Conservation (phyloP, 2,113 vertebrate species). For the Brachirus orientalis region DNA sequence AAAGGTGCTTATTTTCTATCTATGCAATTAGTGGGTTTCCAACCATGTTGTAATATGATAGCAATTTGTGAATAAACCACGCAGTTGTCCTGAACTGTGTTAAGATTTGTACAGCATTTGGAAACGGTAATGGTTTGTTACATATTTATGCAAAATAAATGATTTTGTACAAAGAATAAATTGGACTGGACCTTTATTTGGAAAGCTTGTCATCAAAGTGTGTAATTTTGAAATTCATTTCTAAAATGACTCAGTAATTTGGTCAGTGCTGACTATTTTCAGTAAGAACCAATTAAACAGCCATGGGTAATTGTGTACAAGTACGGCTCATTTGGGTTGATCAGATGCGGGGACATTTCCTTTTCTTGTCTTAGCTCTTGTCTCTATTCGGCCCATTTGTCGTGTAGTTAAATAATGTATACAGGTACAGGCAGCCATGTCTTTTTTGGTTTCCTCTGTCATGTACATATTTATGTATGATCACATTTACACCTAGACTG, state of each 20-base stretch:
- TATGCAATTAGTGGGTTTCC: constrained; percentile 79
- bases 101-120: constrained; percentile 61
- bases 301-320: too few species aligned
- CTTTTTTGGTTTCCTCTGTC: too few species aligned
- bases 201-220: background rate
- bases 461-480: too few species aligned
- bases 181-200: background rate
- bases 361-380: constrained; percentile 19
- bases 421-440: too few species aligned
- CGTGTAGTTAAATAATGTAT: too few species aligned
- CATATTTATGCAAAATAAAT: constrained; percentile 74
- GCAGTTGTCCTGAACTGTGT: constrained; percentile 44
- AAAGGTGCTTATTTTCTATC: constrained; percentile 77
- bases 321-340: constrained; percentile 1
- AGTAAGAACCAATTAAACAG: too few species aligned
- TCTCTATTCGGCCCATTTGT: constrained; percentile 7
- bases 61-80: constrained; percentile 49
- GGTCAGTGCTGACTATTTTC: too few species aligned
- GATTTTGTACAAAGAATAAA: constrained; percentile 51
- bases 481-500: too few species aligned
- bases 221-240: too few species aligned
- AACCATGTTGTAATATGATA: constrained; percentile 56
- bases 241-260: too few species aligned
- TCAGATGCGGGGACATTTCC: constrained; percentile 16
- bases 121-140: constrained; percentile 59